These are phyloP conservation scores for Digitonthophagus gazella DNA, from an alignment of 2,888 invertebrate genomes.

Conservation along the genomic window DNA sequence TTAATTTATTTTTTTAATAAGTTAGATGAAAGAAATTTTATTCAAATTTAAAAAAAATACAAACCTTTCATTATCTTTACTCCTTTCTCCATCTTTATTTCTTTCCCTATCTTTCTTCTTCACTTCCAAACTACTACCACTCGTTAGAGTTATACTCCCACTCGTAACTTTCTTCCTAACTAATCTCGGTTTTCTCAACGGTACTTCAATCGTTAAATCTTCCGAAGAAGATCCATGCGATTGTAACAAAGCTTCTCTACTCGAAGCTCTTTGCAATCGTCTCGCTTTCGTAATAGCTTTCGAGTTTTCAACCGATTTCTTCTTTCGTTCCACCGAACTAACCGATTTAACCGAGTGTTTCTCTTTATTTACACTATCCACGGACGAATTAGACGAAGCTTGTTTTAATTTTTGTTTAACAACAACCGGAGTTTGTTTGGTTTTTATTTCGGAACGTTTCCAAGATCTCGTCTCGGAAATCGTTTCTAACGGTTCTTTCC, in stretches of 20 bases:
- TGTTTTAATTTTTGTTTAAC: slow-evolving; percentile 36
- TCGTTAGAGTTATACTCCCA: slow-evolving; percentile 35
- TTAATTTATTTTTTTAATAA: neutral
- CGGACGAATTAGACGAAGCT: slow-evolving; percentile 49
- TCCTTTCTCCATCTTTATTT: slow-evolving; percentile 32
- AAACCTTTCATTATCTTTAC: slow-evolving; percentile 43
- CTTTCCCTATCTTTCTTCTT: slow-evolving; percentile 29
- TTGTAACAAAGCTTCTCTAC: slow-evolving; percentile 53
- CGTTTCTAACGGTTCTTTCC: slow-evolving; percentile 44
- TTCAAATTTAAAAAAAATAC: slow-evolving; percentile 12
- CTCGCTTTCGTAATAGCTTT: slow-evolving; percentile 49
- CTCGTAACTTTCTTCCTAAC: slow-evolving; percentile 47
- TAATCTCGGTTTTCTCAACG: slow-evolving; percentile 46
- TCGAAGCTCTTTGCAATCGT: slow-evolving; percentile 53
- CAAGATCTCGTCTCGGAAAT: slow-evolving; percentile 51
- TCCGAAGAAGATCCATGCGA: slow-evolving; percentile 56
- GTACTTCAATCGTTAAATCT: slow-evolving; percentile 48
- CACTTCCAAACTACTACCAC: slow-evolving; percentile 43
- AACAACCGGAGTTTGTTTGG: slow-evolving; percentile 31
- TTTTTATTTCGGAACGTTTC: slow-evolving; percentile 35
- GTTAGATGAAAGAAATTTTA: slow-evolving; percentile 4
- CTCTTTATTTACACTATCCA: slow-evolving; percentile 44
- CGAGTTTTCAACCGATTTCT: slow-evolving; percentile 32
- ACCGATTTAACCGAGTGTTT: slow-evolving; percentile 17
- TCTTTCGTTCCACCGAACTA: neutral